Conservation (phyloP, 2,888 invertebrate genomes). For the Drosophila tripunctata region DNA sequence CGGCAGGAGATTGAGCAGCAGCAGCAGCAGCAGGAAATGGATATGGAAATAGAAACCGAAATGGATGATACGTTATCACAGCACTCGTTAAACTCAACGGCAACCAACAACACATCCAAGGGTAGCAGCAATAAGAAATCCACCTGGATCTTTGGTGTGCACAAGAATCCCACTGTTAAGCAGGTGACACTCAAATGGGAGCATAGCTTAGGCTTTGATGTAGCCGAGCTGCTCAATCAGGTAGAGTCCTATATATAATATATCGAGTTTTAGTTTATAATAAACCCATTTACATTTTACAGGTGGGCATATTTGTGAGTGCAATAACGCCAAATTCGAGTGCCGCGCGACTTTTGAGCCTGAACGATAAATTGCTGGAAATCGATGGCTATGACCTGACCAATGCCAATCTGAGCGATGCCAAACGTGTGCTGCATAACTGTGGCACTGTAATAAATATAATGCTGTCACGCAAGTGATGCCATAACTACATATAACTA, state of each 20-base stretch:
- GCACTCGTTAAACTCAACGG: constrained; percentile 67
- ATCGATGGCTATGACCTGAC: constrained; percentile 83
- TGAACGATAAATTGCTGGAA: constrained; percentile 82
- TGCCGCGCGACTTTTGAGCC: constrained; percentile 73
- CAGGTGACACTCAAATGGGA: constrained; percentile 82
- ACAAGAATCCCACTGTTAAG: constrained; percentile 84
- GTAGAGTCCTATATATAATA: constrained; percentile 50
- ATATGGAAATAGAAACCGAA: constrained; percentile 32
- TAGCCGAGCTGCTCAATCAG: constrained; percentile 79
- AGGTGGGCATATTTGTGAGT: constrained; percentile 82
- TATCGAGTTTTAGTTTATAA: too few species aligned
- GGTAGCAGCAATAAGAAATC: constrained; percentile 63
- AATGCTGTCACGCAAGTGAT: constrained; percentile 83
- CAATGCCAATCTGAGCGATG: constrained; percentile 78
- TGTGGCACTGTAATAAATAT: constrained; percentile 81
- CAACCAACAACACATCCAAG: constrained; percentile 55
- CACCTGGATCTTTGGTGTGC: constrained; percentile 83
- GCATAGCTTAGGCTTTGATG: constrained; percentile 78
- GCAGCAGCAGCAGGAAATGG: constrained; percentile 9
- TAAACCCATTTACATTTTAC: not conserved
- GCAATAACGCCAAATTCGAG: constrained; percentile 76
- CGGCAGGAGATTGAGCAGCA: constrained; percentile 21
- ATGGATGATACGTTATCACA: constrained; percentile 58
- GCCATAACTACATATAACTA: constrained; percentile 8
- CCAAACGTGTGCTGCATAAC: constrained; percentile 76